phyloP scores from a whole-genome alignment of 2,888 invertebrate species.

The Pinctada fucata region DNA sequence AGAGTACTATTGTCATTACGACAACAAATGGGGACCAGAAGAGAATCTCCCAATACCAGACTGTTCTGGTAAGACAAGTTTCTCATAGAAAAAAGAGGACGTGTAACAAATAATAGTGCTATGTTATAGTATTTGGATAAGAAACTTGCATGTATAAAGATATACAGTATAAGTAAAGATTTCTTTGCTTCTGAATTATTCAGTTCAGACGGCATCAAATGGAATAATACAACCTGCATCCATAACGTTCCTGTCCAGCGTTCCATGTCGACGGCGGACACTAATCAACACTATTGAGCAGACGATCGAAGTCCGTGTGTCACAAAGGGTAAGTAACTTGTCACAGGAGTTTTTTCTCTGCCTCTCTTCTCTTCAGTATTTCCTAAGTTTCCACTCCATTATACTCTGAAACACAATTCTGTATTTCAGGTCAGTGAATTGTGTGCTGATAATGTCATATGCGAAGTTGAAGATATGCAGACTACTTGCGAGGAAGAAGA shows the following conservation, averaged over 20 bases:
- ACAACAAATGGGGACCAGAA: constrained; percentile 75
- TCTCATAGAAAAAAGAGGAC: not conserved
- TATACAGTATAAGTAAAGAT: too few relatives aligned
- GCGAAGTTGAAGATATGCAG: constrained; percentile 61
- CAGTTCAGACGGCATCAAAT: constrained; percentile 69
- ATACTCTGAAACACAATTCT: too few relatives aligned
- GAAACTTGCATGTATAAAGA: too few relatives aligned
- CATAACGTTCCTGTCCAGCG: constrained; percentile 64
- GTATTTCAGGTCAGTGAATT: constrained; percentile 57
- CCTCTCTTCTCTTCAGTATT: not conserved
- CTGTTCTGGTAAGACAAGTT: constrained; percentile 78
- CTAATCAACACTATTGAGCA: constrained; percentile 64
- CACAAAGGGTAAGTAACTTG: constrained; percentile 53
- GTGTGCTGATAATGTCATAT: constrained; percentile 66
- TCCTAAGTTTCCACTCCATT: too few relatives aligned
- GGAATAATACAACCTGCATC: constrained; percentile 70
- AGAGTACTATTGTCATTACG: constrained; percentile 77
- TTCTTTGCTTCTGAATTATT: too few relatives aligned
- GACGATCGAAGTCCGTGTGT: constrained; percentile 61
- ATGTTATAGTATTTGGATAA: too few relatives aligned
- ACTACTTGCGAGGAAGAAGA: constrained; percentile 66
- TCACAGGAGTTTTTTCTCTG: constrained; percentile 4
- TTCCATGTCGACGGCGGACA: constrained; percentile 64
- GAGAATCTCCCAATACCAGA: constrained; percentile 79
- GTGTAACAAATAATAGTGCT: too few relatives aligned